Conservation (phyloP, 2,113 vertebrate genomes). For the Panurus biarmicus region DNA sequence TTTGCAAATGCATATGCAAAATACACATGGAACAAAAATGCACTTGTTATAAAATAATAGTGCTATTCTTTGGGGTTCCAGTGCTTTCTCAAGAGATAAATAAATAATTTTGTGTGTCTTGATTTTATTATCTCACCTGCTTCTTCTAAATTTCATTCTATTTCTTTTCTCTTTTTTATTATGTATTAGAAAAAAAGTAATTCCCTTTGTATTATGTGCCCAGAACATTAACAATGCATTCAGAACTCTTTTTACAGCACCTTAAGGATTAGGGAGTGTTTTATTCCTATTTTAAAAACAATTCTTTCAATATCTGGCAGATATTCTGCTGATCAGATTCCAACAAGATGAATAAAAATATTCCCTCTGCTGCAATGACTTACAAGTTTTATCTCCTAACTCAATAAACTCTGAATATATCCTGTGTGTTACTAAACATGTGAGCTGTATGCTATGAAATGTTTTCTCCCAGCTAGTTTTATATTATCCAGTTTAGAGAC, state of each 20-base stretch:
- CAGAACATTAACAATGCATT: slow-evolving; percentile 24
- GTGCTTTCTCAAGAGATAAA: neutral
- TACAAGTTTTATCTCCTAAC: slow-evolving; percentile 1
- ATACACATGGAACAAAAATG: neutral
- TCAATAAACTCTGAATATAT: slow-evolving; percentile 13
- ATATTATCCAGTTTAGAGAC: neutral
- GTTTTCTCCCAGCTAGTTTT: neutral
- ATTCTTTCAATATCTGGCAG: slow-evolving; percentile 21
- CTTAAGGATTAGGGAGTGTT: neutral
- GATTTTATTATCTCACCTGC: slow-evolving; percentile 1
- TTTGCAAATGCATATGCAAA: neutral
- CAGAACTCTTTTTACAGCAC: slow-evolving; percentile 9
- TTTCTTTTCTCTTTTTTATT: neutral
- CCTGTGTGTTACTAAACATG: neutral
- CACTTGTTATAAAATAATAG: neutral
- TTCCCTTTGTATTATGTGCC: neutral
- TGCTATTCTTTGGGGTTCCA: neutral
- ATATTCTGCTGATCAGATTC: slow-evolving; percentile 33
- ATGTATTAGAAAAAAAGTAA: neutral
- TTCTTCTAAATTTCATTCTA: neutral
- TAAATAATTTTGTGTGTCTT: neutral
- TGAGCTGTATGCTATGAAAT: neutral
- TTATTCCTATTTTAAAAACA: slow-evolving; percentile 45
- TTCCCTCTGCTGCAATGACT: slow-evolving; percentile 10
- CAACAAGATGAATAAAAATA: slow-evolving; percentile 39